Evolutionary conservation across 2,797 vertebrate genomes (phyloP), one percentile per base, ranked within the genome.

Genomic region (Xenops minutus): DNA sequence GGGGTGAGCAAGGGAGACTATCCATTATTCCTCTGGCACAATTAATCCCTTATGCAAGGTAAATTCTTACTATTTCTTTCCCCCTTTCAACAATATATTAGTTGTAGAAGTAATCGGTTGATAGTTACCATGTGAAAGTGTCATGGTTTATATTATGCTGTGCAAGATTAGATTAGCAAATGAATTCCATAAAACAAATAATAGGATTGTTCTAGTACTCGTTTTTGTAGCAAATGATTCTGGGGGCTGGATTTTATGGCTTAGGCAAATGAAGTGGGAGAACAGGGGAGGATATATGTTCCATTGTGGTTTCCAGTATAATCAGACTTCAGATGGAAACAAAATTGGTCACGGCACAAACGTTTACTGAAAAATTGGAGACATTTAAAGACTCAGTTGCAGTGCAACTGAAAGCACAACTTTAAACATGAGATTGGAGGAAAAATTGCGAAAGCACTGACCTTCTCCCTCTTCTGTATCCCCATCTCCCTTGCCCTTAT

Each of bases 111-210:
- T 68, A 93, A 39, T 63, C 46, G 36, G 72, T 69, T 75, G 27
- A 51, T 78, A 91, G 76, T 80, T 85, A 18, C 34, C 56, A 23
- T 69, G 62, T 91, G 62, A 55, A 86, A 94, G 46, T 81, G 36
- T 44, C 81, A 55, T 62, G 64, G 37, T 66, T 88, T 87, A 8
- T 88, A 37, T 86, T 89, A 44, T 75, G 32, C 79, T 78, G 29
- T 85, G 32, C 85, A 89, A 89, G 84, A 83, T 85, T 89, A 83
- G 68, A 81, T 95, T 84, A 81, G 76, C 87, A 92, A 94, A 68
- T 7, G 61, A 59, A 84, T 92, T 59, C 58, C 39, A 8, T 67
- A 14, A 85, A 91, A 94, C 91, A 95, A 94, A 66, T 51, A 55
- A 16, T 37, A 32, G 55, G 55, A 81, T 95, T 96, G 95, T 96